Percentiles rank a stretch among this genome's conserved stretches.
Evolutionary conservation across 92 coral and sea anemone genomes (phyloP).

Genomic region (Metridium senile): DNA sequence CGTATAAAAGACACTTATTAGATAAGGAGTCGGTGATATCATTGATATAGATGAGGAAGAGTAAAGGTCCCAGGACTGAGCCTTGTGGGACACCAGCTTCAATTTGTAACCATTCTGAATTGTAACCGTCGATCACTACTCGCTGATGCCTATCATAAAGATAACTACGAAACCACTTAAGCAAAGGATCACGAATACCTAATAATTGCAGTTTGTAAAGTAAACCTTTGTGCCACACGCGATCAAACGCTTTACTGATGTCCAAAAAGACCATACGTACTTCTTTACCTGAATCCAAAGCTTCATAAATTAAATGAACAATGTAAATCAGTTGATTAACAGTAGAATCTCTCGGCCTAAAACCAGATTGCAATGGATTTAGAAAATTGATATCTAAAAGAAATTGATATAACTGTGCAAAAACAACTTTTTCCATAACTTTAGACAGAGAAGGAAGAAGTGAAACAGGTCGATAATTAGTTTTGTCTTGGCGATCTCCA

Average conservation of each 20-base stretch:
- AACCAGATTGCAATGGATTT: conserved; percentile 60
- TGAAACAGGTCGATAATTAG: conserved; percentile 54
- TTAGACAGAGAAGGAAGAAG: conserved; percentile 53
- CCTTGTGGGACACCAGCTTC: conserved; percentile 39
- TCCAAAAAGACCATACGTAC: conserved; percentile 62
- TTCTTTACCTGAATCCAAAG: conserved; percentile 57
- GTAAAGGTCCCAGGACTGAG: conserved; percentile 39
- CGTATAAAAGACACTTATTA: conserved; percentile 19
- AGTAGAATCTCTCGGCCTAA: conserved; percentile 61
- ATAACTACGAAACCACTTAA: conserved; percentile 56
- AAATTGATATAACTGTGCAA: conserved; percentile 47
- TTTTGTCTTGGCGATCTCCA: conserved; percentile 22
- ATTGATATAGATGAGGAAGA: conserved; percentile 44
- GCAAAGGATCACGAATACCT: conserved; percentile 37
- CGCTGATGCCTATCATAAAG: conserved; percentile 40
- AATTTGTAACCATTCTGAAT: conserved; percentile 33
- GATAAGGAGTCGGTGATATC: conserved; percentile 31
- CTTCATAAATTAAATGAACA: conserved; percentile 51
- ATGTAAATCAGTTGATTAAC: conserved; percentile 48
- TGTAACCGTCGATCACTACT: conserved; percentile 53
- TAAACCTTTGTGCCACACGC: conserved; percentile 58
- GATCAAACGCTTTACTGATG: conserved; percentile 63
- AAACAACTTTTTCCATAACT: conserved; percentile 50
- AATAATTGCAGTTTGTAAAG: conserved; percentile 47
- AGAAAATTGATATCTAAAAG: conserved; percentile 45